Conservation (phyloP, 1,140 invertebrate genomes). For the Eubasilissa regina region DNA sequence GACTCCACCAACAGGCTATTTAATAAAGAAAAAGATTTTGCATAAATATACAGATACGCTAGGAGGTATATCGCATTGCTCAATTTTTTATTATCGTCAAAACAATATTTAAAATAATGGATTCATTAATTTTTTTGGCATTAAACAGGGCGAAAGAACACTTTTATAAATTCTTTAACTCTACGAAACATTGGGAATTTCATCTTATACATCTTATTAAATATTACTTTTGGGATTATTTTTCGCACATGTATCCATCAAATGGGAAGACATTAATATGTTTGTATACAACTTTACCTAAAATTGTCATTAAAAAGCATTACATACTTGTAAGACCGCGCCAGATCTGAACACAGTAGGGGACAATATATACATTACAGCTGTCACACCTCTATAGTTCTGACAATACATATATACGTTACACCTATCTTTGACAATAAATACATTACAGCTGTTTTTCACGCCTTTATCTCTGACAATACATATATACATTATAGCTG, state of each 20-base stretch:
- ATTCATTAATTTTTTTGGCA: too few species aligned
- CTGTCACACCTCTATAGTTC: too few species aligned
- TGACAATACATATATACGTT: too few species aligned
- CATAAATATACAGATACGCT: too few species aligned
- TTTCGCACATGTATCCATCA: slow-evolving; percentile 15
- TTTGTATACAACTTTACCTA: slow-evolving; percentile 52
- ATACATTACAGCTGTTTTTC: too few species aligned
- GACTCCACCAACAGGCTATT: too few species aligned
- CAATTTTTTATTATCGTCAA: too few species aligned
- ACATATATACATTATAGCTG: too few species aligned
- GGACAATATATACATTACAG: slow-evolving; percentile 2
- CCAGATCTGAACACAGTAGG: slow-evolving; percentile 33
- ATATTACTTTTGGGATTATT: neutral
- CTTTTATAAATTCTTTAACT: neutral
- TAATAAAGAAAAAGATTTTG: too few species aligned
- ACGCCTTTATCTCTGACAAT: too few species aligned
- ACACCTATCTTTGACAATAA: neutral
- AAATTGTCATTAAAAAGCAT: slow-evolving; percentile 30
- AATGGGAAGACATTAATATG: slow-evolving; percentile 51
- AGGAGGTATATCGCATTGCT: too few species aligned
- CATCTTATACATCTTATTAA: neutral
- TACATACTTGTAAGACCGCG: slow-evolving; percentile 13
- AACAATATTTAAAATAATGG: too few species aligned
- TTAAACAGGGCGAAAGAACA: slow-evolving; percentile 6
- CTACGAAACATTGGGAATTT: neutral